Percentiles rank a stretch among this genome's conserved stretches.
These are phyloP conservation scores for Lamprotornis superbus DNA, from an alignment of 2,113 vertebrate genomes.

Conservation along the genomic window DNA sequence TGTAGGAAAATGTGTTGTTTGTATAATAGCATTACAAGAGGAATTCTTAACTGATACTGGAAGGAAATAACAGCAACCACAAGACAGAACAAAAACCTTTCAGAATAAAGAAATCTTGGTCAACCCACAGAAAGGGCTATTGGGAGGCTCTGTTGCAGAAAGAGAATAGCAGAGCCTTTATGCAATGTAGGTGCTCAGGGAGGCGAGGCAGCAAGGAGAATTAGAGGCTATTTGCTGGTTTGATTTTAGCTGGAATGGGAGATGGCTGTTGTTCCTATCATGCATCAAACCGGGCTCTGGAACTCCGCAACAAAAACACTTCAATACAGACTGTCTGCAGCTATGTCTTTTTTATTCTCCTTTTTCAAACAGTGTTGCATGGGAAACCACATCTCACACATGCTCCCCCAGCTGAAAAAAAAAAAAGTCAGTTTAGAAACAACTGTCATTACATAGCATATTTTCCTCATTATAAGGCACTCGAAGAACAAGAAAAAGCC, in stretches of 20 bases:
- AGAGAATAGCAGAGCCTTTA: not conserved
- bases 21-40: not conserved
- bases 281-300: not conserved
- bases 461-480: conserved; percentile 53
- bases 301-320: not conserved
- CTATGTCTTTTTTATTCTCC: conserved; percentile 19
- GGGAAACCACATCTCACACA: not conserved
- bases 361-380: not conserved
- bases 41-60: not conserved
- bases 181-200: not conserved
- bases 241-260: not conserved
- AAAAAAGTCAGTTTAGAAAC: not conserved
- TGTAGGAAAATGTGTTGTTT: not conserved
- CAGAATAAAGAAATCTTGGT: conserved; percentile 1
- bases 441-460: conserved; percentile 44
- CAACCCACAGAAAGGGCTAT: not conserved
- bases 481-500: conserved; percentile 53
- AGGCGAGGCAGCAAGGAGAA: not conserved
- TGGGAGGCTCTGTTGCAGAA: not conserved
- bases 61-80: not conserved
- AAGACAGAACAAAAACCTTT: conserved; percentile 5
- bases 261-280: not conserved
- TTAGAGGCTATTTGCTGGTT: not conserved
- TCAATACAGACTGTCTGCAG: conserved; percentile 39
- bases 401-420: not conserved